Conservation (phyloP, 1,140 invertebrate genomes). For the Bombyx mori region ASM3026992v2 NC_085114.1:12605501-12606000, state of each 20-base stretch:
- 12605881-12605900: conserved; percentile 32
- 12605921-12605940: conserved; percentile 98
- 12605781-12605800: conserved; percentile 90
- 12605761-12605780: conserved; percentile 99
- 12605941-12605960: conserved; percentile 97
- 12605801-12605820: too few relatives aligned
- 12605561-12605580: conserved; percentile 66
- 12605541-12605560: background rate
- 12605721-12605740: conserved; percentile 99
- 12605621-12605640: conserved; percentile 99
- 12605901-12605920: conserved; percentile 99
- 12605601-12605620: conserved; percentile 99
- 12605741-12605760: conserved; percentile 99
- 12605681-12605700: conserved; percentile 99
- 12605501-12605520: background rate
- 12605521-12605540: too few relatives aligned
- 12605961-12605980: conserved; percentile 99
- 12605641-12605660: conserved; percentile 96
- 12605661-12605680: conserved; percentile 99
- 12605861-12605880: background rate
- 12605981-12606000: conserved; percentile 99
- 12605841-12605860: too few relatives aligned
- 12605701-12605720: conserved; percentile 97
- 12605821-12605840: too few relatives aligned
- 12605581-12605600: conserved; percentile 98